Conservation (phyloP, 2,888 invertebrate genomes). For the Drosophila putrida region DNA sequence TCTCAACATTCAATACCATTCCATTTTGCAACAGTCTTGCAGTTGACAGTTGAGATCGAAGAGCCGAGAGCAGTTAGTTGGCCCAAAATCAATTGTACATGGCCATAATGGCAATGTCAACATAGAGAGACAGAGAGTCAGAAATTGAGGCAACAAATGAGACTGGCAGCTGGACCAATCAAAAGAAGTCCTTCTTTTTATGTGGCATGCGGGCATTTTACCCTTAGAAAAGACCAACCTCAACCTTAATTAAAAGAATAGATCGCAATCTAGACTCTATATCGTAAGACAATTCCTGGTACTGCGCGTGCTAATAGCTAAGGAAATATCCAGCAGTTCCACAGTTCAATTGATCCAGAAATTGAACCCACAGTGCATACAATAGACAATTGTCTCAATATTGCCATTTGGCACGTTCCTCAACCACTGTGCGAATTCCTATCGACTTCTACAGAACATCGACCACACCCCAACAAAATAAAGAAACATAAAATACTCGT, state of each 20-base stretch:
- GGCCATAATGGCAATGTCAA: conserved; percentile 68
- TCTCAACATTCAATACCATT: conserved; percentile 41
- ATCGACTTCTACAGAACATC: conserved; percentile 37
- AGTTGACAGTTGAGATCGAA: conserved; percentile 11
- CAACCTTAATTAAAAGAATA: conserved; percentile 65
- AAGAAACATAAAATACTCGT: conserved; percentile 28
- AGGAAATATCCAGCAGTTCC: conserved; percentile 26
- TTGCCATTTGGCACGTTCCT: conserved; percentile 56
- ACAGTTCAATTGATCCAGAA: conserved; percentile 24
- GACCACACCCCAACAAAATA: conserved; percentile 57
- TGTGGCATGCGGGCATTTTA: conserved; percentile 48
- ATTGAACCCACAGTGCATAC: conserved; percentile 18
- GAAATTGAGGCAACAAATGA: conserved; percentile 64
- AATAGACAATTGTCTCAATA: conserved; percentile 40
- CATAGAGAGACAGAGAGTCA: neutral
- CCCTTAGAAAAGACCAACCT: conserved; percentile 1
- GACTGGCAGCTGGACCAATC: conserved; percentile 51
- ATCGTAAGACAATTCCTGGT: conserved; percentile 45
- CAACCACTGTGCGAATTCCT: conserved; percentile 39
- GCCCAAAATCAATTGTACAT: conserved; percentile 70
- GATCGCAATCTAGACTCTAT: conserved; percentile 42
- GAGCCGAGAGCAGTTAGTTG: conserved; percentile 34
- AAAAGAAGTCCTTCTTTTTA: conserved; percentile 5
- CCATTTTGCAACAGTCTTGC: conserved; percentile 57
- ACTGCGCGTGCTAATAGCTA: conserved; percentile 68